Percentiles rank a stretch among this genome's conserved stretches.
Conservation (phyloP, 92 coral and sea anemone genomes). For the Phenganax subtilis region DNA sequence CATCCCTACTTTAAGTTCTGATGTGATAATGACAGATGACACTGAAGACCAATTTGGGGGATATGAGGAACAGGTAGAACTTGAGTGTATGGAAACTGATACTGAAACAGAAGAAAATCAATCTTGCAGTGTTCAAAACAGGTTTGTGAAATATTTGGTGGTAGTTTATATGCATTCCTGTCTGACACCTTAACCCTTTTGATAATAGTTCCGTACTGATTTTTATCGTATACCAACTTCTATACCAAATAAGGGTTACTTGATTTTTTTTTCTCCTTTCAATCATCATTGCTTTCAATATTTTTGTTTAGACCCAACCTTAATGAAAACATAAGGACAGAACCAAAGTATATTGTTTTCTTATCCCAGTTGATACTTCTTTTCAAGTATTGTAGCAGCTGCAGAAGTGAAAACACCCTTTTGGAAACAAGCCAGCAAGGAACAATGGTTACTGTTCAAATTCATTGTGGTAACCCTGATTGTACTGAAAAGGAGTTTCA, state of each 20-base stretch:
- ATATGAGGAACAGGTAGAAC: background rate
- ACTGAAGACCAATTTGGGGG: background rate
- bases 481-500: slow-evolving; percentile 38
- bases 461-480: slow-evolving; percentile 48
- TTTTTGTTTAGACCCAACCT: slow-evolving; percentile 34
- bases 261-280: background rate
- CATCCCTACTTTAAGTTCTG: background rate
- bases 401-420: slow-evolving; percentile 46
- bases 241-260: background rate
- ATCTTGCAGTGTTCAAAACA: background rate
- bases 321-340: slow-evolving; percentile 49
- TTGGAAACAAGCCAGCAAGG: slow-evolving; percentile 48
- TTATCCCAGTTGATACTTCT: slow-evolving; percentile 48
- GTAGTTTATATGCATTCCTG: no score
- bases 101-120: background rate
- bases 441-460: slow-evolving; percentile 45
- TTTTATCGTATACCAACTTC: background rate
- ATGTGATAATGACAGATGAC: background rate
- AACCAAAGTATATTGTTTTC: slow-evolving; percentile 58
- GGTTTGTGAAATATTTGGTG: slow-evolving; percentile 9
- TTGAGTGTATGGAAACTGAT: background rate
- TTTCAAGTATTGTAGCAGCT: slow-evolving; percentile 48
- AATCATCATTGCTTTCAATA: background rate
- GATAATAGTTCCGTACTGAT: background rate
- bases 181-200: background rate